Evolutionary conservation across 2,797 vertebrate species (phyloP).

Genomic region (Prunella strophiata): DNA sequence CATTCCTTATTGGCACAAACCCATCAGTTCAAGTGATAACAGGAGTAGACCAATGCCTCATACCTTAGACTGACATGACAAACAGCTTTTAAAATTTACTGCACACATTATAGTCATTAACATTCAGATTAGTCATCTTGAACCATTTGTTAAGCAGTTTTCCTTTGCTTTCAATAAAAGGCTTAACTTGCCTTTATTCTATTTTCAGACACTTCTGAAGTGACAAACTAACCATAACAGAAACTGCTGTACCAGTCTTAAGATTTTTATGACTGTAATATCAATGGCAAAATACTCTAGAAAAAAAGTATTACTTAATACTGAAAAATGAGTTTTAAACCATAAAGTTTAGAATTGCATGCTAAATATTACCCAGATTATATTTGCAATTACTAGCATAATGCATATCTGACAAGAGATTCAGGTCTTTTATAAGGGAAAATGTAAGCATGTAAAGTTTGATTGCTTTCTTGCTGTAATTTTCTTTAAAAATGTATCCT

Average conservation of each 20-base stretch:
- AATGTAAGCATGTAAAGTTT: neutral
- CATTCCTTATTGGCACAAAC: neutral
- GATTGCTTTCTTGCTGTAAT: neutral
- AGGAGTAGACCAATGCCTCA: neutral
- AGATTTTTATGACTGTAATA: neutral
- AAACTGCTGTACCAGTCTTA: neutral
- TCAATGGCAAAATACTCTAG: neutral
- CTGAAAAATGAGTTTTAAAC: neutral
- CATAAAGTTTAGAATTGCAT: neutral
- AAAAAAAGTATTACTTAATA: neutral
- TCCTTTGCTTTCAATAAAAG: neutral
- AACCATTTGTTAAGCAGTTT: constrained; percentile 15
- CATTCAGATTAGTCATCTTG: constrained; percentile 20
- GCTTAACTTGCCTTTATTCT: neutral
- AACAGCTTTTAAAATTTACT: constrained; percentile 8
- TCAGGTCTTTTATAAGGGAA: neutral
- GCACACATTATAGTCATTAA: neutral
- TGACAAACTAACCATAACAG: neutral
- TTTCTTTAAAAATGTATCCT: neutral
- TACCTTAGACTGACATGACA: neutral
- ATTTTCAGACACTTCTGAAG: neutral
- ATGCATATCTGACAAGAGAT: neutral
- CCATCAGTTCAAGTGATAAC: neutral
- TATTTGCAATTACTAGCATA: neutral
- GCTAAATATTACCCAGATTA: neutral